A percentile compares a stretch with the other conserved stretches of the same genome.
phyloP scores from a whole-genome alignment of 1,140 invertebrate genomes.

The Luehdorfia chinensis region DNA sequence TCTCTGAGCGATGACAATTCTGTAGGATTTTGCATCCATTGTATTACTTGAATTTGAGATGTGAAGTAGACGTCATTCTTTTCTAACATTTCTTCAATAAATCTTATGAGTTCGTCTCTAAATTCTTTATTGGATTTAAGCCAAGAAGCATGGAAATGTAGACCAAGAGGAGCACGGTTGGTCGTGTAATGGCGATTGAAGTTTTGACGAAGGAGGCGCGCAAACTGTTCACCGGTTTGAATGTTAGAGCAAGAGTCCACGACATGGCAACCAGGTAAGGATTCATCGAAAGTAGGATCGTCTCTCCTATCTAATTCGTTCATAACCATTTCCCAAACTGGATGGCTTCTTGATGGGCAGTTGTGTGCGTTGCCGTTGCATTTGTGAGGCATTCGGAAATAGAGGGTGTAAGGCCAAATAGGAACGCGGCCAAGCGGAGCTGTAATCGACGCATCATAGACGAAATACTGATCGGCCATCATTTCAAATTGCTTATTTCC shows the following conservation, averaged over 20 bases:
- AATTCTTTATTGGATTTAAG: conserved; percentile 96
- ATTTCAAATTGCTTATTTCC: conserved; percentile 97
- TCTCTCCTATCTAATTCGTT: conserved; percentile 95
- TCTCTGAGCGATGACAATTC: conserved; percentile 91
- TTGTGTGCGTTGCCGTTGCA: conserved; percentile 96
- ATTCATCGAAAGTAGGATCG: conserved; percentile 94
- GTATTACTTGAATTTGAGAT: conserved; percentile 95
- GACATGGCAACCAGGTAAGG: conserved; percentile 94
- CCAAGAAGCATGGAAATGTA: conserved; percentile 97
- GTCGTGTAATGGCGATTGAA: conserved; percentile 95
- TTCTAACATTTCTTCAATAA: conserved; percentile 94
- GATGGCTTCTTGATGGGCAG: conserved; percentile 92
- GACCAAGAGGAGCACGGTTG: conserved; percentile 95
- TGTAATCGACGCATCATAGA: conserved; percentile 96
- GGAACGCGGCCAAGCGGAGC: conserved; percentile 91
- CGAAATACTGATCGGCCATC: conserved; percentile 97
- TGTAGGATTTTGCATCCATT: conserved; percentile 98
- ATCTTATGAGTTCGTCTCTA: conserved; percentile 93
- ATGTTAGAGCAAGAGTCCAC: conserved; percentile 96
- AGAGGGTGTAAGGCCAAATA: conserved; percentile 97
- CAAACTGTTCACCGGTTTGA: conserved; percentile 92
- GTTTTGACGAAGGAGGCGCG: conserved; percentile 91
- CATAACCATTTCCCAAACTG: conserved; percentile 98
- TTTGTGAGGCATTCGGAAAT: conserved; percentile 96
- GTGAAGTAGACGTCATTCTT: conserved; percentile 97